Conservation (phyloP, 2,797 vertebrate genomes). For the Pangasius djambal region DNA sequence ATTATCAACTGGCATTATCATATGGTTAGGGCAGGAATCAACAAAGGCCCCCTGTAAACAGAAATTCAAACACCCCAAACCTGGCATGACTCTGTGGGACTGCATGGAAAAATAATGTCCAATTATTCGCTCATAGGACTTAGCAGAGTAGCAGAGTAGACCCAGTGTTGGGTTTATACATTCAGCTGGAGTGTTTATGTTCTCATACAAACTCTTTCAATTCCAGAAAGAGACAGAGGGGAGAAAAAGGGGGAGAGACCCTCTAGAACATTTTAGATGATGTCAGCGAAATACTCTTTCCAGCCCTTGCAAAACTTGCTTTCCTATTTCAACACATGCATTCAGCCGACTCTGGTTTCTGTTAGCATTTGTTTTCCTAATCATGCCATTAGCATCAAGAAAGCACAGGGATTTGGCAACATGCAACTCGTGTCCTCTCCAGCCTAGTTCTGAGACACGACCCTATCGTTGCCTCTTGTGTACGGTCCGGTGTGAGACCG, state of each 20-base stretch:
- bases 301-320: neutral
- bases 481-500: slow-evolving; percentile 11
- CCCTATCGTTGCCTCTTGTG: neutral
- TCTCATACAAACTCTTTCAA: slow-evolving; percentile 24
- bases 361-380: slow-evolving; percentile 45
- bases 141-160: neutral
- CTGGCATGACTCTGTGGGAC: slow-evolving; percentile 4
- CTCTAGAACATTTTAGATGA: slow-evolving; percentile 38
- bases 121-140: neutral
- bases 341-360: slow-evolving; percentile 46
- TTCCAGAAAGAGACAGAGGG: slow-evolving; percentile 26
- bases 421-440: slow-evolving; percentile 6
- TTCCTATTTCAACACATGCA: slow-evolving; percentile 22
- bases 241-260: neutral
- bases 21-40: neutral
- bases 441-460: slow-evolving; percentile 21
- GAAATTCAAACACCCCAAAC: slow-evolving; percentile 4
- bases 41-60: neutral
- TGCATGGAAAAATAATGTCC: slow-evolving; percentile 14
- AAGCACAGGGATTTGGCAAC: slow-evolving; percentile 17
- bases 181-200: slow-evolving; percentile 36
- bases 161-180: slow-evolving; percentile 38
- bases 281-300: slow-evolving; percentile 27
- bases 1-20: neutral
- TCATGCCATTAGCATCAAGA: slow-evolving; percentile 37